Base-by-base conservation (phyloP, 1,140 invertebrate genomes). In the Vanessa tameamea region DNA sequence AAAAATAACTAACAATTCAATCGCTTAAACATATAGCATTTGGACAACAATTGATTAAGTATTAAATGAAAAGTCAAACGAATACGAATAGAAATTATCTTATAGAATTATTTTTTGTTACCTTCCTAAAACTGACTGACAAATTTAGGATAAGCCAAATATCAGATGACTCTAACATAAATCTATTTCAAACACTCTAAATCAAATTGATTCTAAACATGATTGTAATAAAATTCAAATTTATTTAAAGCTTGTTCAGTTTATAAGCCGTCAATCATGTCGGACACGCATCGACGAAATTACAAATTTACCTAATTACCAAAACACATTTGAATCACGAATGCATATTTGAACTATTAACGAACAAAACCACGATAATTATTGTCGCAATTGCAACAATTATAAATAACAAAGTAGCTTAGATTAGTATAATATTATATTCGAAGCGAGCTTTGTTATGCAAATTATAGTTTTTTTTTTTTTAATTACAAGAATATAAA, bases 271-370 rank as follows among this genome's bases (percentile, higher is more conserved):
- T 57, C 53, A 57, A 57, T 57, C 53, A 8, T 23, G 20, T 20
- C 13, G 16, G 13, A 23, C 53, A 57, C 8, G 53, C 53, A 11
- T 57, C 11, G 53, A 23, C 53, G 53, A 57, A 57, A 57, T 57
- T 57, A 23, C 53, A 57, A 23, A 50, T 50, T 50, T 50, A 50
- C 16, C 9, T 23, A 57, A 57, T 57, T 57, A 57, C 23, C 20
- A 57, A 57, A 57, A 20, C 53, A 23, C 20, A 23, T 23, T 23
- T 7, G n/a, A 57, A 57, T 57, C 11, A 57, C 53, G 53, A 16
- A 26, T 23, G 53, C 16, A 23, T 57, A 57, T 57, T 57, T 57
- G 53, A 57, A 57, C 11, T 57, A 57, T 57, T 57, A 57, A 57
- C 13, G 9, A 23, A 23, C n/a, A 23, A 12, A 23, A 23, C 53